Evolutionary conservation across 2,888 invertebrate species (phyloP), one percentile per base, ranked within the genome.

Genomic region (Trissonchulus latispiculum): DNA sequence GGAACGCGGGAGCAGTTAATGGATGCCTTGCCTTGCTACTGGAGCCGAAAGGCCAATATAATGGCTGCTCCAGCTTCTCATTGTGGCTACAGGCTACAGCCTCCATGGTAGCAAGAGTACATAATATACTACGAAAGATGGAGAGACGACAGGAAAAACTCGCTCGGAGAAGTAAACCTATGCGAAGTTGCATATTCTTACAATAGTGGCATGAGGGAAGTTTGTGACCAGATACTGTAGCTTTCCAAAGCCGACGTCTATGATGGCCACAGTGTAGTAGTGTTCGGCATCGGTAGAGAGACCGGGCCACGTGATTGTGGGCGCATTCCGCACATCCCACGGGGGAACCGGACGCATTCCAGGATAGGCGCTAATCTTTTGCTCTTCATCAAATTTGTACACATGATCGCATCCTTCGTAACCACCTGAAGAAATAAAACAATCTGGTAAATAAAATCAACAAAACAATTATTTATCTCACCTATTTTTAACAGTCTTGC

Each of bases 341-440:
- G 81, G 78, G n/a, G 76, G 77, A 1, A 78, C 76, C 0, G 79
- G 77, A 0, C 75, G 74, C 79, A 78, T 80, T 35, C 78, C 77
- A 0, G 81, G 81, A 73, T 79, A 78, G 1, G 76, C 80, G 37
- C 77, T 77, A 0, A 78, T 69, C 36, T 31, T 35, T 8, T 31
- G 18, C n/a, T 68, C 33, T 0, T 73, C 72, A 0, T 76, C 69
- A 1, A 75, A 74, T 61, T 76, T 76, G 72, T 77, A 81, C 32
- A 80, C 77, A 70, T 81, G 81, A 67, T 81, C 81, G 75, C 81
- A 81, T 0, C 79, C 81, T 61, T 79, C 77, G 72, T 82, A 81
- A n/a, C 76, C 72, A 2, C 82, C 81, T 81, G 48, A 64, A 78
- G 61, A 1, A n/a, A n/a, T n/a, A n/a, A n/a, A n/a, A n/a, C n/a